Base-by-base conservation (phyloP, 1,140 invertebrate genomes). In the Limonius californicus region DNA sequence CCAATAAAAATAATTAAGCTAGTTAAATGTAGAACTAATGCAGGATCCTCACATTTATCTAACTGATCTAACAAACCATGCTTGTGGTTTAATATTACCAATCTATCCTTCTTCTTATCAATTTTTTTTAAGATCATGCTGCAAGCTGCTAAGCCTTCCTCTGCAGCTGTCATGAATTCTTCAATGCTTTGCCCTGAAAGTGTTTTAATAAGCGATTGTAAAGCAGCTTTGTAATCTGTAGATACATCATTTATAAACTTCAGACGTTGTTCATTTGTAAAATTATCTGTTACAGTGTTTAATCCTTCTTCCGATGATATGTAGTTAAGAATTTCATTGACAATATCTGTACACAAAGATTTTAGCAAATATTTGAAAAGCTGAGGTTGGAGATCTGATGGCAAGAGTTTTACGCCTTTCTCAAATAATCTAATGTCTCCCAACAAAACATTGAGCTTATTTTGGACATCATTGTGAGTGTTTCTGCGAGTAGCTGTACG, bases 121-220 rank as follows among this genome's bases (percentile, higher is more conserved):
- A 87, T 84, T 79, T 96, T 97, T 68, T 89, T 92, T 35, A 94
- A 76, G 62, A 94, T 84, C 79, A 97, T 87, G 66, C 91, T 91
- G 72, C 91, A 89, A 63, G 82, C 80, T 23, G 83, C 79, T 64
- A 95, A 80, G 9, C 88, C 85, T 6, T 81, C 74, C 70, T 96
- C 92, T 54, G 89, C 77, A 7, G 82, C 78, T 63, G 82, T 80
- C 60, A 91, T 83, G 76, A 96, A 97, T 1, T 92, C 87, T 32
- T 95, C 92, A 59, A 86, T 72, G 85, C 72, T 73, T 77, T 85
- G 80, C 74, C 83, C 79, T 72, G 50, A 59, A 16, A 90, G 60
- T 15, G 83, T 80, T 73, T 85, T 88, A 67, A 90, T 84, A 19
- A 90, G 73, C 57, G 82, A 80, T 4, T 72, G 60, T 18, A 92